Evolutionary conservation across 2,797 vertebrate genomes (phyloP), one percentile per base, ranked within the genome.

Genomic region (Nannoperca australis): DNA sequence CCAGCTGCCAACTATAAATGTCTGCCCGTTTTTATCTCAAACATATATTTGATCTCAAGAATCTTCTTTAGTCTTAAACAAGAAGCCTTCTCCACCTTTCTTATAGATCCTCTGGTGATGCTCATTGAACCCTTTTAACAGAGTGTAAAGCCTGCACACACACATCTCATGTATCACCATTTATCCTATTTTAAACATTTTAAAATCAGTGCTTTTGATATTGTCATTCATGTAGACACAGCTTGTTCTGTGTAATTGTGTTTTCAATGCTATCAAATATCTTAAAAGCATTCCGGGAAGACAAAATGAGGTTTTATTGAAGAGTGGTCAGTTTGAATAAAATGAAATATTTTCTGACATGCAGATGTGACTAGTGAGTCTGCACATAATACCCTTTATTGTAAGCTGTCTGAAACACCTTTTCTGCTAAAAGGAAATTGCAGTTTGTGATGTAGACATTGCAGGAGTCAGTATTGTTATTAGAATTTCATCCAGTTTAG

Each of bases 1-100:
- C 73, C 85, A 77, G 76, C 79, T 88, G 85, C 81, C 62, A 78
- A 70, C 85, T 83, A 77, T 88, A 89, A 91, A 89, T 89, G 85
- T 79, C 78, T 64, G 54, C 68, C 36, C 2, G 12, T 83, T 91
- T 93, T 91, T 89, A 92, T 91, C 75, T 85, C 70, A 75, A 53
- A 80, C 75, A 82, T 82, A 83, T 88, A 87, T 92, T 87, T 90
- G 83, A 90, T 82, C 72, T 79, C 15, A 32, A 87, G 70, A 73
- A 80, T 85, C 81, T 85, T 63, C 58, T 38, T 58, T 80, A 51
- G 67, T 69, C 83, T 84, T 71, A 56, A 78, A 90, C 66, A 70
- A 62, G 66, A 76, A 63, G 40, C 53, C n/a, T 81, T 66, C 49
- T 68, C 50, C 18, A 36, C 59, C 76, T 70, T 60, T 24, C 54